A percentile compares a stretch with the other conserved stretches of the same genome.
These are phyloP conservation scores for Pachycephala philippinensis DNA, from an alignment of 2,113 vertebrate genomes.

Conservation along the genomic window DNA sequence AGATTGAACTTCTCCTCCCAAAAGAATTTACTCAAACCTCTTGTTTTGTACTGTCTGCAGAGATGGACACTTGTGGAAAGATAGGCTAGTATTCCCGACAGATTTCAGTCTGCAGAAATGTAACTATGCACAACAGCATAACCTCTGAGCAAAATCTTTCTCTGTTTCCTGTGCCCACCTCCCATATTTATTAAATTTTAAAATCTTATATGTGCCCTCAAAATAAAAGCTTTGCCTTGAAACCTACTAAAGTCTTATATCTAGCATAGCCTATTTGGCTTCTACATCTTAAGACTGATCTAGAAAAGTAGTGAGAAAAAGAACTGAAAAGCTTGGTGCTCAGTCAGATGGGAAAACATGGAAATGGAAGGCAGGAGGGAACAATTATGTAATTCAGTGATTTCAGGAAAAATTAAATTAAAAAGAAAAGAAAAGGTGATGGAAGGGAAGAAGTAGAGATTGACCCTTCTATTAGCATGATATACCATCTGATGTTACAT, in stretches of 20 bases:
- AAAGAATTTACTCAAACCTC: neutral
- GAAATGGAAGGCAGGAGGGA: neutral
- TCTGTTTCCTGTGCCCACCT: neutral
- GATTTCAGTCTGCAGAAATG: neutral
- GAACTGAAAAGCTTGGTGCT: neutral
- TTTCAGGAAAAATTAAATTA: neutral
- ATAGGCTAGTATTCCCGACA: neutral
- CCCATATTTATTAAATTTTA: neutral
- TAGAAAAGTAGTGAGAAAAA: neutral
- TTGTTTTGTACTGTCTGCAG: neutral
- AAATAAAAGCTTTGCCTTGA: neutral
- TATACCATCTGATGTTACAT: neutral
- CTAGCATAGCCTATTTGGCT: neutral
- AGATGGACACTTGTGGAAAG: neutral
- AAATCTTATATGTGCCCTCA: neutral
- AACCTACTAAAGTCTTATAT: neutral
- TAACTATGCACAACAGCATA: neutral
- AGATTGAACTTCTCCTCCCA: neutral
- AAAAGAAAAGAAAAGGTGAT: neutral
- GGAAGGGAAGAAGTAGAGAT: neutral
- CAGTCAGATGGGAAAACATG: neutral
- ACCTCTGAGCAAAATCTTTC: neutral
- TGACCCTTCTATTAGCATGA: neutral
- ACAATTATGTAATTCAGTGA: rapidly evolving
- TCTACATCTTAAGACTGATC: neutral